Evolutionary conservation across 2,888 invertebrate species (phyloP).

Genomic region (Epicampocera succincta): DNA sequence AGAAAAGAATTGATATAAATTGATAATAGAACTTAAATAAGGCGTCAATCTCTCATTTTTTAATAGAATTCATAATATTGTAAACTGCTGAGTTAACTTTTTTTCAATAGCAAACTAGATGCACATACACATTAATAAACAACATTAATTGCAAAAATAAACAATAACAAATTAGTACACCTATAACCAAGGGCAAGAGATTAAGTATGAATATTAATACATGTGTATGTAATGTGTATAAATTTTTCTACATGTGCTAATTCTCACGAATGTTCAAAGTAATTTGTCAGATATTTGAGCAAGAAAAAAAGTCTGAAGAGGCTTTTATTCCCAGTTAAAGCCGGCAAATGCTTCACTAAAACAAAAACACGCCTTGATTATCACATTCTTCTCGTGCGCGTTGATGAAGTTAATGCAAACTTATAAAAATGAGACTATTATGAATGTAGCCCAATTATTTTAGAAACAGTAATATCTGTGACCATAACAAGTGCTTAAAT

Average conservation of each 20-base stretch:
- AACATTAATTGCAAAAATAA: slow-evolving; percentile 21
- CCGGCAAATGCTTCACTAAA: slow-evolving; percentile 55
- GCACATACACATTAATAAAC: background rate
- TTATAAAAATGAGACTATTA: slow-evolving; percentile 16
- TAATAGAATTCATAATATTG: no score
- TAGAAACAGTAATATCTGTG: background rate
- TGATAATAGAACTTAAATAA: no score
- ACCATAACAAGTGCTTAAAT: background rate
- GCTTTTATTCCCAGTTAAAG: slow-evolving; percentile 2
- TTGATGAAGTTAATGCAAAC: slow-evolving; percentile 4
- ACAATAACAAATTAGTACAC: background rate
- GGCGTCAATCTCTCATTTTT: no score
- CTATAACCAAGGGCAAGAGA: no score
- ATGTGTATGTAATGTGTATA: no score
- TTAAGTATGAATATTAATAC: no score
- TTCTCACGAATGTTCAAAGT: no score
- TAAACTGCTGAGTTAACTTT: no score
- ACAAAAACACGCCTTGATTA: slow-evolving; percentile 63
- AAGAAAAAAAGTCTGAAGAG: background rate
- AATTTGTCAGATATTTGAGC: background rate
- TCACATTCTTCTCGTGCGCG: slow-evolving; percentile 29
- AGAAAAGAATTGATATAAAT: no score
- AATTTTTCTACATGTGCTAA: no score
- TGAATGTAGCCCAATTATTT: slow-evolving; percentile 25
- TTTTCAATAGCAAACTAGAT: no score